Evolutionary conservation across 1,140 invertebrate species (phyloP).

Genomic region (Carposina sasakii): DNA sequence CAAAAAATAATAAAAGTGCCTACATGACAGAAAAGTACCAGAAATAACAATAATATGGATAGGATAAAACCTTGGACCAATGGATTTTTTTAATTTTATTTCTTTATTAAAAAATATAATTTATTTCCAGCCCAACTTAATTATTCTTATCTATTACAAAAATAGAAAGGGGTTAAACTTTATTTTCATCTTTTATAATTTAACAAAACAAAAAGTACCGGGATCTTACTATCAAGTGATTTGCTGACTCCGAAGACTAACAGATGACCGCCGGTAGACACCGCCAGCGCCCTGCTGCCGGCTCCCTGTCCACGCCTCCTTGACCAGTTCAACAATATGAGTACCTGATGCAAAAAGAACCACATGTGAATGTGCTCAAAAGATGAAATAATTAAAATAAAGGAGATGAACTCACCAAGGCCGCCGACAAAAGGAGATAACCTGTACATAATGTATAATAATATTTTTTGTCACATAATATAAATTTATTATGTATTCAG

Average conservation of each 20-base stretch:
- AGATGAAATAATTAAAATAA: slow-evolving; percentile 32
- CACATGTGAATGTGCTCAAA: slow-evolving; percentile 25
- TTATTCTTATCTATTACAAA: slow-evolving; percentile 29
- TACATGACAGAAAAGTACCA: too few relatives aligned
- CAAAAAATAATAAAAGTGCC: background rate
- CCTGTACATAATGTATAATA: slow-evolving; percentile 36
- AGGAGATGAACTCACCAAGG: slow-evolving; percentile 56
- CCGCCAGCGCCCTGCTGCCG: slow-evolving; percentile 5
- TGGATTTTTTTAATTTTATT: slow-evolving; percentile 35
- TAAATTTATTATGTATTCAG: slow-evolving; percentile 56
- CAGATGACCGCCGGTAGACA: slow-evolving; percentile 12
- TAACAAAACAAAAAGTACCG: slow-evolving; percentile 67
- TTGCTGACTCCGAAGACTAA: slow-evolving; percentile 14
- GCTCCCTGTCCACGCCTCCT: slow-evolving; percentile 1
- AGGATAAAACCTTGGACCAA: slow-evolving; percentile 44
- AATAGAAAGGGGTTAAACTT: slow-evolving; percentile 36
- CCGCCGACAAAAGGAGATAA: slow-evolving; percentile 20
- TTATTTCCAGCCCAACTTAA: slow-evolving; percentile 41
- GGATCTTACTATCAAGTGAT: slow-evolving; percentile 63
- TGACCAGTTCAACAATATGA: slow-evolving; percentile 18
- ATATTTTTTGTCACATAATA: slow-evolving; percentile 44
- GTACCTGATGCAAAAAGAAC: slow-evolving; percentile 50
- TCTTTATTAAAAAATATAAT: slow-evolving; percentile 36
- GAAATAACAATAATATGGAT: too few relatives aligned
- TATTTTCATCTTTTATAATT: slow-evolving; percentile 39